Percentiles rank a stretch among this genome's conserved stretches.
These are phyloP conservation scores for Diceros bicornis DNA, from an alignment of 2,797 vertebrate genomes.

Conservation along the genomic window DNA sequence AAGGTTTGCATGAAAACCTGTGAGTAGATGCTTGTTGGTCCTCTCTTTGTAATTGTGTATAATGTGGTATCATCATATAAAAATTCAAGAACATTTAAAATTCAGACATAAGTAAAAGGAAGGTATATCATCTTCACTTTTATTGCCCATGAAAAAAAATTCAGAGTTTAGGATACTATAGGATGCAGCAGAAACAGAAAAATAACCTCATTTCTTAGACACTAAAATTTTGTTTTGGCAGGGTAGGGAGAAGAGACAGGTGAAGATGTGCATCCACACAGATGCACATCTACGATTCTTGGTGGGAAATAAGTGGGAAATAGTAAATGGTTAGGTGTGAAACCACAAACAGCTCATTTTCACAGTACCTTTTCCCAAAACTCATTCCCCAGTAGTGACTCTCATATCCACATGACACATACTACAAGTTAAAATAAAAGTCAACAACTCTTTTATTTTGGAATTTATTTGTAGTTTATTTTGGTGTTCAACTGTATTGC, in stretches of 20 bases:
- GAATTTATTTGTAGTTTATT: constrained; percentile 37
- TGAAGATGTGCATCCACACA: background rate
- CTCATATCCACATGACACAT: background rate
- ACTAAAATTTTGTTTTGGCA: background rate
- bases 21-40: constrained; percentile 25
- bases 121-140: background rate
- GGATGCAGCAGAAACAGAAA: background rate
- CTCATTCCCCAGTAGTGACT: background rate
- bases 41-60: background rate
- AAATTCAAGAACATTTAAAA: constrained; percentile 61
- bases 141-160: background rate
- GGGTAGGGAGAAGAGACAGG: background rate
- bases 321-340: background rate
- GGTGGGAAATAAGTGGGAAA: background rate
- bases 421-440: background rate
- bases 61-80: background rate
- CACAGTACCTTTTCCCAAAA: background rate
- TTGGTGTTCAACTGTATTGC: background rate
- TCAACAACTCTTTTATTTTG: background rate
- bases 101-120: constrained; percentile 63
- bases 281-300: background rate
- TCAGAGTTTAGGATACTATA: constrained; percentile 34
- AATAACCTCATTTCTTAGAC: background rate
- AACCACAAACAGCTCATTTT: constrained; percentile 46
- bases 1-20: constrained; percentile 27